Evolutionary conservation across 2,888 invertebrate species (phyloP), one percentile per base, ranked within the genome.

Genomic region (Bugula neritina): DNA sequence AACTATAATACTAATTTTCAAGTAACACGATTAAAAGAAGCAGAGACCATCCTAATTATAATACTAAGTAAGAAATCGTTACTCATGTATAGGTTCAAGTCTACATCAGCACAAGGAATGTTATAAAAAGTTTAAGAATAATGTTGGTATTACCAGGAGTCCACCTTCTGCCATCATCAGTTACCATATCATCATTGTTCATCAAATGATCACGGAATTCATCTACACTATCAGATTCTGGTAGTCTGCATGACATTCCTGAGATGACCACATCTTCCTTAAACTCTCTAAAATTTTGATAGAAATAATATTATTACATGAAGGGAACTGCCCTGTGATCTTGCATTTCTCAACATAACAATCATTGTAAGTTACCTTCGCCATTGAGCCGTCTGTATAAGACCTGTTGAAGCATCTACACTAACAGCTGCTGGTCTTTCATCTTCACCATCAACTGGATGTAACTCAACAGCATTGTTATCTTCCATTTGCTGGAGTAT

Each of bases 191-290:
- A 63, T 93, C 89, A 72, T 93, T 93, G 74, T 91, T 91, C 84
- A 94, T 91, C 72, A 98, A 89, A 84, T 96, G 90, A 79, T 91
- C 88, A 80, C 91, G 91, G 85, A 98, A 97, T 86, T 98, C 97
- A 77, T 92, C 92, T 80, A 98, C 91, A 84, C 88, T 91, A 78
- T 90, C 89, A 75, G 92, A 93, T 86, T 97, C 93, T 17, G 98
- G 98, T 78, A 97, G 88, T 76, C 96, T 81, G 71, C 86, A 85
- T 35, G 86, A 85, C 54, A 87, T 80, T 72, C 87, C 87, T 74
- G 84, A 82, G 74, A 87, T 84, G 69, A 86, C 86, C 71, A 87
- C 82, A 31, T 85, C 83, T 71, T 84, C 84, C 43, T 72, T 73
- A 55, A 71, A 74, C 13, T 75, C 31, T 72, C 43, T 55, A 31